Percentiles rank a stretch among this genome's conserved stretches.
Conservation (phyloP, 2,888 invertebrate genomes). For the Amorpha juglandis region DNA sequence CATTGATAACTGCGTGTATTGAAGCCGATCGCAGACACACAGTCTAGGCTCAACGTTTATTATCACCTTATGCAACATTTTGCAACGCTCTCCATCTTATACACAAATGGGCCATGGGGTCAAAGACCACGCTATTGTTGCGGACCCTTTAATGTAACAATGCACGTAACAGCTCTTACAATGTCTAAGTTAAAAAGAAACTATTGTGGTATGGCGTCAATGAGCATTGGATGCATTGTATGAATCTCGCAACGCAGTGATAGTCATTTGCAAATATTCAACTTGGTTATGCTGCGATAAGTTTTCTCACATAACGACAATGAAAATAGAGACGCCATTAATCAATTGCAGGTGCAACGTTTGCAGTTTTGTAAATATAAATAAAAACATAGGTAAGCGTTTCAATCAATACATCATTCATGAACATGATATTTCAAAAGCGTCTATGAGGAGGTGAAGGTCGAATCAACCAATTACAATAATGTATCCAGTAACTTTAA, state of each 20-base stretch:
- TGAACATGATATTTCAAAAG: neutral
- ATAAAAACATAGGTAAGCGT: no score
- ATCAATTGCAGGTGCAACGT: neutral
- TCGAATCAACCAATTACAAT: neutral
- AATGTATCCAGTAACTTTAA: slow-evolving; percentile 25
- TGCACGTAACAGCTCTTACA: slow-evolving; percentile 43
- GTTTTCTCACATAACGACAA: neutral
- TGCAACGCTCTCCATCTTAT: slow-evolving; percentile 34
- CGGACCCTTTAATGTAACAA: slow-evolving; percentile 46
- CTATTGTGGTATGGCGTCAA: slow-evolving; percentile 1
- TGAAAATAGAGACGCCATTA: neutral
- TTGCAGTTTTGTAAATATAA: no score
- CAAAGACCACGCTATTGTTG: slow-evolving; percentile 65
- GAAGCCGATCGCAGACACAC: slow-evolving; percentile 35
- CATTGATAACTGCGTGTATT: slow-evolving; percentile 9
- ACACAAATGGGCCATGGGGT: slow-evolving; percentile 64
- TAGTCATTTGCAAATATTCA: no score
- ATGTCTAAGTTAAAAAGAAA: slow-evolving; percentile 35
- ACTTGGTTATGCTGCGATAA: no score
- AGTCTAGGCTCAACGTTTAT: slow-evolving; percentile 38
- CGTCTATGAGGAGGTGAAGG: no score
- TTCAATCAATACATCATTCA: neutral
- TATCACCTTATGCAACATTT: slow-evolving; percentile 53
- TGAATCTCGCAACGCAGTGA: no score
- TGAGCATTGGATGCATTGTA: neutral